phyloP scores from a whole-genome alignment of 1,140 invertebrate genomes.

The Gonatopus flavifemur region DNA sequence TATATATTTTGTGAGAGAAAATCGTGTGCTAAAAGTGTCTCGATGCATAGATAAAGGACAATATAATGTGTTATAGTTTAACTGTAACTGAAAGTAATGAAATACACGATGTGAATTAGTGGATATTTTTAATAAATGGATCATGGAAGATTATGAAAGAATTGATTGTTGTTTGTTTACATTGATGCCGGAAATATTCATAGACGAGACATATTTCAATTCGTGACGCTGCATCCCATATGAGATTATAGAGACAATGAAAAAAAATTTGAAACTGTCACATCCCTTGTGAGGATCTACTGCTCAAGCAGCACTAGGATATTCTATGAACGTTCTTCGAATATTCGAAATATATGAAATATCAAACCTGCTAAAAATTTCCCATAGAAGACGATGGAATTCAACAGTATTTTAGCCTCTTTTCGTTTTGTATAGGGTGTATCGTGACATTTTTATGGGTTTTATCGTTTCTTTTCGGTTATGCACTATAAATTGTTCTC shows the following conservation, averaged over 20 bases:
- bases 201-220: background rate
- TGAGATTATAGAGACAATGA: background rate
- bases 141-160: slow-evolving; percentile 34
- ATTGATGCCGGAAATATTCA: background rate
- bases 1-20: slow-evolving; percentile 56
- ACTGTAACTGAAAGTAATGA: slow-evolving; percentile 52
- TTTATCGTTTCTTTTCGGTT: no score
- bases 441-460: no score
- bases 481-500: no score
- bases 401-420: no score
- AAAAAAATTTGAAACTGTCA: background rate
- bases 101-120: slow-evolving; percentile 51
- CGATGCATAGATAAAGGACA: slow-evolving; percentile 44
- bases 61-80: slow-evolving; percentile 43
- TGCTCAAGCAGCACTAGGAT: no score
- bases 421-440: background rate
- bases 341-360: no score
- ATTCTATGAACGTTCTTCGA: no score
- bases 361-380: no score
- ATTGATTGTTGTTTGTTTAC: background rate
- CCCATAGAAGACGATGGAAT: no score
- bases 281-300: background rate
- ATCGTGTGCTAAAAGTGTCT: slow-evolving; percentile 39
- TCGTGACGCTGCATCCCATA: background rate
- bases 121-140: slow-evolving; percentile 60